Conservation (phyloP, 2,113 vertebrate species). For the Irena cyanogastra region DNA sequence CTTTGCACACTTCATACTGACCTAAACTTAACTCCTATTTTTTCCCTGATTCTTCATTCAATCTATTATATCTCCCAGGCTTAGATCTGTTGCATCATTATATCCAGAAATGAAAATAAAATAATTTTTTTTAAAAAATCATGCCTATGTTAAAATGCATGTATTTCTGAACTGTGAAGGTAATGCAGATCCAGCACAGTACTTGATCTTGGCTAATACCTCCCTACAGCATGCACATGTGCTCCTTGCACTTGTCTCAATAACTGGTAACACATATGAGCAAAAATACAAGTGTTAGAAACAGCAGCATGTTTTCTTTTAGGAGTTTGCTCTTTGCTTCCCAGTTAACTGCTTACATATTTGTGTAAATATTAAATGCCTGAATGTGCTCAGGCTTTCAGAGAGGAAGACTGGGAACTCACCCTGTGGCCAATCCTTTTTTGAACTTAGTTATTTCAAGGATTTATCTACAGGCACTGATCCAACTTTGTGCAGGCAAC, state of each 20-base stretch:
- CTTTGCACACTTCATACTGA: neutral
- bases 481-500: neutral
- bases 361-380: neutral
- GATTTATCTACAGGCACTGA: neutral
- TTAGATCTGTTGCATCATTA: neutral
- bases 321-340: neutral
- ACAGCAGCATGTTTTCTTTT: neutral
- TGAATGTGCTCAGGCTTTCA: neutral
- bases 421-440: neutral
- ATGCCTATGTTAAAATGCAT: neutral
- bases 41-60: neutral
- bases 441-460: neutral
- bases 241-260: neutral
- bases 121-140: neutral
- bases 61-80: neutral
- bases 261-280: neutral
- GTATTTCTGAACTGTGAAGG: neutral
- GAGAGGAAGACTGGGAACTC: neutral
- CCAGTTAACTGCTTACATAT: neutral
- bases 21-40: neutral
- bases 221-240: rapidly evolving
- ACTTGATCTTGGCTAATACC: neutral
- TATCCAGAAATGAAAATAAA: neutral
- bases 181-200: neutral
- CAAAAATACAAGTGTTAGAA: neutral